Conservation (phyloP, 2,797 vertebrate species). For the Sebastes vulpes region DNA sequence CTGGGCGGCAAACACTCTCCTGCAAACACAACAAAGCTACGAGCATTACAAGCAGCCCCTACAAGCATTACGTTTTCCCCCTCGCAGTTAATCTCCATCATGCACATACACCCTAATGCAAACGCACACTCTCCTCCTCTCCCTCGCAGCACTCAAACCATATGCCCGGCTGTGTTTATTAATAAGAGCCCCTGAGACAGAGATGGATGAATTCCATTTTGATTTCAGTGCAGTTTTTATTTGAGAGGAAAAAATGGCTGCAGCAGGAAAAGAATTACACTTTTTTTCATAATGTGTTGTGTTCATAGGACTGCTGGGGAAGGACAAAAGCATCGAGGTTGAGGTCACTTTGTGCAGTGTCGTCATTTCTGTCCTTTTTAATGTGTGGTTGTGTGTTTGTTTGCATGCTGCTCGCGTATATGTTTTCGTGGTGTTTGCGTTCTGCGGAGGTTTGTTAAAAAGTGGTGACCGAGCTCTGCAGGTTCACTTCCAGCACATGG, state of each 20-base stretch:
- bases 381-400: constrained; percentile 6
- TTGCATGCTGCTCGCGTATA: neutral
- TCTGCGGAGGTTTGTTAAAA: constrained; percentile 56
- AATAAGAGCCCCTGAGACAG: constrained; percentile 70
- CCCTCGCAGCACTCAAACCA: constrained; percentile 23
- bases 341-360: constrained; percentile 47
- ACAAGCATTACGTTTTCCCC: constrained; percentile 50
- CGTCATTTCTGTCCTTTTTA: constrained; percentile 22
- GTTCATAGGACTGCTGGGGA: constrained; percentile 44
- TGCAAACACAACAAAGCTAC: constrained; percentile 65
- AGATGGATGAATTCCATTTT: constrained; percentile 85
- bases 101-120: constrained; percentile 35
- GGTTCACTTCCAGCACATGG: constrained; percentile 42
- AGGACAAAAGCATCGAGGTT: constrained; percentile 51
- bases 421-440: constrained; percentile 21
- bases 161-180: constrained; percentile 66
- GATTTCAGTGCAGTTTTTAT: constrained; percentile 74
- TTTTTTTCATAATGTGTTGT: constrained; percentile 27
- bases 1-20: constrained; percentile 58
- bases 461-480: constrained; percentile 38
- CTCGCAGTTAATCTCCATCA: constrained; percentile 63
- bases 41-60: constrained; percentile 36
- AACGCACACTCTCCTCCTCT: constrained; percentile 18
- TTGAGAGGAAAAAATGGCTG: constrained; percentile 47
- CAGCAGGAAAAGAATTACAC: constrained; percentile 25